Percentiles rank a stretch among this genome's conserved stretches.
Conservation (phyloP, 2,113 vertebrate genomes). For the Gnathonemus longibarbis region DNA sequence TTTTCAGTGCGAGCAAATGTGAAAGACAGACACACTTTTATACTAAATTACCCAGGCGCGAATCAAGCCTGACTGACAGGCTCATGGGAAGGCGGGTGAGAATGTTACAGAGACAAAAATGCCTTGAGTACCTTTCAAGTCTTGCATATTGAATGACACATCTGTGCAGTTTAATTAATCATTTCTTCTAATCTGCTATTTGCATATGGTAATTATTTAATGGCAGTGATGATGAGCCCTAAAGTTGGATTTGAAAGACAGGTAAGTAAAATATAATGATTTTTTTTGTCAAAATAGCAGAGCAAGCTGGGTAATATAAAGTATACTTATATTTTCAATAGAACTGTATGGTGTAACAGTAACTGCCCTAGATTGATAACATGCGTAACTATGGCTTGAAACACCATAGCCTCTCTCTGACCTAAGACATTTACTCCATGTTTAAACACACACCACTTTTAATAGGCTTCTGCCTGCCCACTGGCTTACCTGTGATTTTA, state of each 20-base stretch:
- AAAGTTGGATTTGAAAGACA: not conserved
- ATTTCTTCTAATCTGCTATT: slow-evolving; percentile 37
- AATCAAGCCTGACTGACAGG: slow-evolving; percentile 42
- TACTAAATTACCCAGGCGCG: slow-evolving; percentile 40
- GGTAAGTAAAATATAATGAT: not conserved
- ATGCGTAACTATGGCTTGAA: not conserved
- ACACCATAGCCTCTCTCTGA: not conserved
- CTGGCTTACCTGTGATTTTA: not conserved
- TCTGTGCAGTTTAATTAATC: slow-evolving; percentile 50
- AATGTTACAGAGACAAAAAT: slow-evolving; percentile 37
- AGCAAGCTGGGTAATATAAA: not conserved
- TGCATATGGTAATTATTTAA: slow-evolving; percentile 38
- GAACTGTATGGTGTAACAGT: not conserved
- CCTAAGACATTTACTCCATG: not conserved
- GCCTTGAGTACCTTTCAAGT: slow-evolving; percentile 29
- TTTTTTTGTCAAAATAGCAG: not conserved
- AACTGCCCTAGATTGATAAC: not conserved
- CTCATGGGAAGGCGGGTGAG: slow-evolving; percentile 15
- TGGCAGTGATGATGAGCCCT: not conserved
- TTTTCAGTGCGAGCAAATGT: not conserved
- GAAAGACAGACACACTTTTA: slow-evolving; percentile 25
- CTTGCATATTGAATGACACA: slow-evolving; percentile 43
- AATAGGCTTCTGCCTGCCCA: not conserved
- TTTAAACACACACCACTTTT: not conserved
- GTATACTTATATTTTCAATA: not conserved